Evolutionary conservation across 2,888 invertebrate species (phyloP), one percentile per base, ranked within the genome.

Genomic region (Agrilus mali): DNA sequence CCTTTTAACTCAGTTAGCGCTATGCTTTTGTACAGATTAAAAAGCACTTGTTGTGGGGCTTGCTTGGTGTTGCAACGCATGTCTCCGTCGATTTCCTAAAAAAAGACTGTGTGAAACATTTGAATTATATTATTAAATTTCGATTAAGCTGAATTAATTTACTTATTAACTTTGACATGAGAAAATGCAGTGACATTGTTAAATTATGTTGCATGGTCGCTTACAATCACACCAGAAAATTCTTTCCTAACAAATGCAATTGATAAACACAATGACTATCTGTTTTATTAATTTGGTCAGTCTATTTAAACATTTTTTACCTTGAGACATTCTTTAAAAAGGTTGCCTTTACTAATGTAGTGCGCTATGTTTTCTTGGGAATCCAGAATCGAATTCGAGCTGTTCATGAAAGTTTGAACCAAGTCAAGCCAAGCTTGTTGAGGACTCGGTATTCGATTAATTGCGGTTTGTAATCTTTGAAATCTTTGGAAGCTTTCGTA

Each of bases 1-100:
- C 87, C 90, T 66, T 89, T 89, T 54, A 90, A 74, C 71, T 90
- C 88, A 0, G 87, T 81, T 32, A 88, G 66, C 1, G 87, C 80
- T 46, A 90, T 78, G 1, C 85, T 78, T 57, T 79, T 80, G 69
- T 88, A 88, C 51, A 89, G 72, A 60, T 86, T 85, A 61, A 81
- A 85, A 17, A 89, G 70, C 45, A 89, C 71, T 66, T 89, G 88
- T 51, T 88, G 87, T 0, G 84, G 79, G 0, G 88, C 88, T 66
- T 88, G 81, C 51, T 79, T 73, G 16, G 82, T 70, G 50, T 75
- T 74, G 64, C 89, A 89, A 36, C 82, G 69, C 56, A 62, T 61
- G 27, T 50, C 52, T 2, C 52, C 51, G 33, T 56, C 52, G 5
- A 53, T 42, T 33, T 56, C 55, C 57, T 54, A 47, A 20, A 45